A percentile compares a stretch with the other conserved stretches of the same genome.
Conservation (phyloP, 2,797 vertebrate genomes). For the Percopsis omiscomaycus region DNA sequence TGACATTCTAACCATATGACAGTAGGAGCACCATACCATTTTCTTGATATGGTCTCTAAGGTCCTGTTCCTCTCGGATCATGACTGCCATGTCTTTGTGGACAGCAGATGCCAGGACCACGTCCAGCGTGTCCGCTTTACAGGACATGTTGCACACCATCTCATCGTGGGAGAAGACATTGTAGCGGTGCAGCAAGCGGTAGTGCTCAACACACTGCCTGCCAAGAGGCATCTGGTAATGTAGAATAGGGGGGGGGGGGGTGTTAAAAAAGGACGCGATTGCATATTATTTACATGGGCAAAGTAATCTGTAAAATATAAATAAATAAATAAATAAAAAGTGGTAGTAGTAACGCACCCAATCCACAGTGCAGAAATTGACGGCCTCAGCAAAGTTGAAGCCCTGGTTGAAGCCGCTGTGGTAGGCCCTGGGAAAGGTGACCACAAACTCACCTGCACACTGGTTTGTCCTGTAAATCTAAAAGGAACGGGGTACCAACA, state of each 20-base stretch:
- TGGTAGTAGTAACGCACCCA: constrained; percentile 86
- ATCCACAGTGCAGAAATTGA: constrained; percentile 98
- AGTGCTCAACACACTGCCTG: constrained; percentile 95
- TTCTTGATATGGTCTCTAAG: constrained; percentile 85
- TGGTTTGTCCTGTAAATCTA: constrained; percentile 98
- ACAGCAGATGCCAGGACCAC: constrained; percentile 92
- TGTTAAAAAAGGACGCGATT: not conserved
- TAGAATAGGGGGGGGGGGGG: not conserved
- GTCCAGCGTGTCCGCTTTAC: constrained; percentile 83
- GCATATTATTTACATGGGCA: too few relatives aligned
- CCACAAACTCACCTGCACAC: constrained; percentile 96
- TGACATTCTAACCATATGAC: not conserved
- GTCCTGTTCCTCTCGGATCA: constrained; percentile 87
- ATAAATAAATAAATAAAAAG: not conserved
- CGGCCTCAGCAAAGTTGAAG: constrained; percentile 97
- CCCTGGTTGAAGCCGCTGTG: constrained; percentile 98
- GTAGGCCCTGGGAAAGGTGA: constrained; percentile 96
- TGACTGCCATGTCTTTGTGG: constrained; percentile 89
- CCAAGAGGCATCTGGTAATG: constrained; percentile 85
- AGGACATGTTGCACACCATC: constrained; percentile 97
- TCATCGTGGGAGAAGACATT: constrained; percentile 97
- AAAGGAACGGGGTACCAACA: constrained; percentile 10
- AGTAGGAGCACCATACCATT: constrained; percentile 75
- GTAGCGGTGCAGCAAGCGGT: constrained; percentile 89
- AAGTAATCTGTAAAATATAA: too few relatives aligned